Evolutionary conservation across 2,888 invertebrate genomes (phyloP), one percentile per base, ranked within the genome.

Genomic region (Noctua janthe): DNA sequence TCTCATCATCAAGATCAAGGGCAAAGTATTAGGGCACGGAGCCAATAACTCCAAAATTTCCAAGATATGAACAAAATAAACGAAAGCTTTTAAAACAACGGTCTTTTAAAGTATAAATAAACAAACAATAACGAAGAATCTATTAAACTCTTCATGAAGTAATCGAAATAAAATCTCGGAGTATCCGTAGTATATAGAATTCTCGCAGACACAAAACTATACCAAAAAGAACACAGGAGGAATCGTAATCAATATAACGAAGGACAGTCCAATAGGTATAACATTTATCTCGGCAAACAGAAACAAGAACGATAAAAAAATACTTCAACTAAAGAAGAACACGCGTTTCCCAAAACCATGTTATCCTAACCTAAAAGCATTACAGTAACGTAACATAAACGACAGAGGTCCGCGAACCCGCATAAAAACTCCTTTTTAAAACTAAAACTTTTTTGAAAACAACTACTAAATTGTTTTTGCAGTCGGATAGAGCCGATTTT

Each of bases 1-100:
- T 81, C 89, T 74, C 89, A 90, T 90, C 90, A 90, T 90, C 90
- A 90, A 90, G 90, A 90, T 90, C 90, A 90, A 90, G 90, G 90
- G 82, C 86, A 78, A 69, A 84, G 84, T 87, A 88, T 85, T 74
- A 90, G 90, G 90, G 90, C 90, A 90, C 90, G 74, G 85, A 88
- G 90, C 90, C 90, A 90, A 90, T 90, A 87, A 81, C 85, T 88
- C 88, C 88, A 87, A 90, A 90, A 89, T 88, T 84, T 88, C 81
- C 82, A 87, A 86, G 82, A 87, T 87, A 70, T 72, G 74, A 78
- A 87, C 47, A 74, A 84, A 86, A 87, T 87, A 86, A 87, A 86
- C 77, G 81, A 81, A 87, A 84, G 64, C 77, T 87, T 85, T 83
- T 76, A 75, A 67, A 71, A 84, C 77, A 76, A 43, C 43, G 4